phyloP scores from a whole-genome alignment of 1,140 invertebrate genomes.

The Gonioctena quinquepunctata region DNA sequence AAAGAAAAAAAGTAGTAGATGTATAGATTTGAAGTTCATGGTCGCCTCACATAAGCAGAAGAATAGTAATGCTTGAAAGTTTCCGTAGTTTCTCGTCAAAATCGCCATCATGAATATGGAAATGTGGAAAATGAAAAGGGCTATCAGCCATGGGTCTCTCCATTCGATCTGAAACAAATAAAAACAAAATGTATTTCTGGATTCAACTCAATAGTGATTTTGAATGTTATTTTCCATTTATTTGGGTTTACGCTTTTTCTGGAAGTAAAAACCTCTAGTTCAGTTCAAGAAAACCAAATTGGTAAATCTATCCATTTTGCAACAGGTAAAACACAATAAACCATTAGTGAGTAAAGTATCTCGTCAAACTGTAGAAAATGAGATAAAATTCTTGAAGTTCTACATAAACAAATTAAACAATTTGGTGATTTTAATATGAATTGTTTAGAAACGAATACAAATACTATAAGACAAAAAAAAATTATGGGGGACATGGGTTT shows the following conservation, averaged over 20 bases:
- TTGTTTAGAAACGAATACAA: too few species aligned
- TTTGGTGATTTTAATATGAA: too few species aligned
- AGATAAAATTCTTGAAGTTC: too few species aligned
- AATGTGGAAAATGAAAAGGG: slow-evolving; percentile 74
- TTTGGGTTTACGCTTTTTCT: too few species aligned
- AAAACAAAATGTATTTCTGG: slow-evolving; percentile 19
- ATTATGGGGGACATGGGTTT: too few species aligned
- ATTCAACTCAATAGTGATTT: background rate
- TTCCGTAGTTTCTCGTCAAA: slow-evolving; percentile 81
- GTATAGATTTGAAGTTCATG: background rate
- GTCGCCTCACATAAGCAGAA: slow-evolving; percentile 74
- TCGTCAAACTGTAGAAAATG: too few species aligned
- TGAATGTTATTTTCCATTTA: slow-evolving; percentile 17
- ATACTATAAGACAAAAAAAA: too few species aligned
- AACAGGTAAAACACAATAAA: too few species aligned
- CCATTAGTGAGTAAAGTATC: too few species aligned
- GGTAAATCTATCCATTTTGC: background rate
- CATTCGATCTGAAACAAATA: slow-evolving; percentile 78
- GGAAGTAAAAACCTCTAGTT: too few species aligned
- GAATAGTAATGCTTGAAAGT: slow-evolving; percentile 84
- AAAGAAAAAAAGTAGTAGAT: slow-evolving; percentile 29
- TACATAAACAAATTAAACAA: too few species aligned
- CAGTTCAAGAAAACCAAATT: slow-evolving; percentile 10
- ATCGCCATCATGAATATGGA: slow-evolving; percentile 76
- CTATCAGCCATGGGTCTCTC: slow-evolving; percentile 84